Evolutionary conservation across 2,888 invertebrate genomes (phyloP).

Genomic region (Eumerus sabulonum): DNA sequence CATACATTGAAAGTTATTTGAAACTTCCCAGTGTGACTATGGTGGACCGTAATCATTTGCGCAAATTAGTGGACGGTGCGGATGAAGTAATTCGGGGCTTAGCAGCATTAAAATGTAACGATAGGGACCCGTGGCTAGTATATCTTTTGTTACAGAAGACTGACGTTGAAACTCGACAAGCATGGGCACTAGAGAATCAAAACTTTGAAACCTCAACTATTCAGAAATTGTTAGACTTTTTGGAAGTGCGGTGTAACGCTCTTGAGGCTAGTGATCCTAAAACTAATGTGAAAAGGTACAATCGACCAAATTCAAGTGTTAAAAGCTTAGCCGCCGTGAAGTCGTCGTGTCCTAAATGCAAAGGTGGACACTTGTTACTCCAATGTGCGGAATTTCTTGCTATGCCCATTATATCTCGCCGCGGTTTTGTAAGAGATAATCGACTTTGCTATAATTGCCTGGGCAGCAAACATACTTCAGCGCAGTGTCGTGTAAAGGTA

Average conservation of each 20-base stretch:
- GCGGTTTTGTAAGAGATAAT: constrained; percentile 2
- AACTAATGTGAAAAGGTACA: neutral
- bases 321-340: constrained; percentile 9
- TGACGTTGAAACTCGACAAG: neutral
- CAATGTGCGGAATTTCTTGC: neutral
- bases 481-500: constrained; percentile 1
- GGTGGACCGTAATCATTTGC: neutral
- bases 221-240: neutral
- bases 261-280: constrained; percentile 17
- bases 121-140: no score
- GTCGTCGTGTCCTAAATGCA: no score
- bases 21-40: neutral
- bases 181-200: neutral
- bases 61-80: neutral
- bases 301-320: neutral
- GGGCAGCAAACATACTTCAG: no score
- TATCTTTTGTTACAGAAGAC: no score
- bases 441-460: constrained; percentile 9
- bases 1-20: neutral
- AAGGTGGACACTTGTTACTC: neutral
- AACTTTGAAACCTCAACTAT: neutral
- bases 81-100: constrained; percentile 7
- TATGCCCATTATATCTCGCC: neutral
- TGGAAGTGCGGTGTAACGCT: neutral
- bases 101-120: no score